phyloP scores from a whole-genome alignment of 2,888 invertebrate genomes.

The Sarcophaga carnaria region DNA sequence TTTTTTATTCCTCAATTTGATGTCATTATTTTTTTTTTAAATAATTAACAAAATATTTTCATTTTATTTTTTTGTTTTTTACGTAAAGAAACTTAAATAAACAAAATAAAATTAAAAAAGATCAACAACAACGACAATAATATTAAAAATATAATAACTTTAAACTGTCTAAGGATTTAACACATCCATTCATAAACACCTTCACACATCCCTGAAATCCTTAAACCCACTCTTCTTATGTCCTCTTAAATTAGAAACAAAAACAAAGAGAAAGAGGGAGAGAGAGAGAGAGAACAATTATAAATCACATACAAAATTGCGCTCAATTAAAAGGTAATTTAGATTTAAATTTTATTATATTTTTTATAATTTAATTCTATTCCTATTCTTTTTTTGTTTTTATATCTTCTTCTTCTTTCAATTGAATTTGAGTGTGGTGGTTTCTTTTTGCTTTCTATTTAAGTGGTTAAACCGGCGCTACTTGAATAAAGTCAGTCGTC shows the following conservation, averaged over 20 bases:
- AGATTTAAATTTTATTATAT: not conserved
- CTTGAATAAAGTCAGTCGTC: conserved; percentile 17
- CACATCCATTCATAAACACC: not conserved
- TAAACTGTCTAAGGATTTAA: not conserved
- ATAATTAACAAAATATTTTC: too few species aligned
- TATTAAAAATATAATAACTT: conserved; percentile 3
- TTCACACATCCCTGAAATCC: not conserved
- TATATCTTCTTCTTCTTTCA: conserved; percentile 23
- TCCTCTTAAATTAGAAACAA: not conserved
- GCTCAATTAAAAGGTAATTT: conserved; percentile 61
- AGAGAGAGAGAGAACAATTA: not conserved
- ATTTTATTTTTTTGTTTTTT: not conserved
- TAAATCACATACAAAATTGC: conserved; percentile 32
- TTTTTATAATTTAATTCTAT: not conserved
- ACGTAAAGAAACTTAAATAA: not conserved
- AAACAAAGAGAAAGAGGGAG: not conserved
- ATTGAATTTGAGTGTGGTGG: conserved; percentile 5
- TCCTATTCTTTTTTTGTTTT: not conserved
- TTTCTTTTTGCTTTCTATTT: conserved; percentile 2
- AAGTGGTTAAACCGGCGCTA: conserved; percentile 63
- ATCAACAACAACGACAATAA: not conserved
- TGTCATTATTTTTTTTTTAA: too few species aligned
- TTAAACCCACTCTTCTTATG: not conserved
- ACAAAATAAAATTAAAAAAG: not conserved
- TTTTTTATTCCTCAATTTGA: too few species aligned